phyloP scores from a whole-genome alignment of 2,113 vertebrate species.

The Panthera tigris region DNA sequence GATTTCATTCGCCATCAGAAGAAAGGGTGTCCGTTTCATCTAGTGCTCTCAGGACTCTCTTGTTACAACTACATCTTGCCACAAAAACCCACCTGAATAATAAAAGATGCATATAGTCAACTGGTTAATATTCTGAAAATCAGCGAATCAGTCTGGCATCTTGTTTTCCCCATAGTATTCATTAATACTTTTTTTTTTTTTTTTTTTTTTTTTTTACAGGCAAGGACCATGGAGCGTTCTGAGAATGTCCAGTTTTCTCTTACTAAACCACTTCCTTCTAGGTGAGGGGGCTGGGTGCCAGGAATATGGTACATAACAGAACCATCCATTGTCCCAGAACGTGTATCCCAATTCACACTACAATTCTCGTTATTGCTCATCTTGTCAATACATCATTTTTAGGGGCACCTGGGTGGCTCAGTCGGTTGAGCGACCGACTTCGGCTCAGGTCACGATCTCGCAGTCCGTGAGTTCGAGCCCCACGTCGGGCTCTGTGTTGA shows the following conservation, averaged over 20 bases:
- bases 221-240: not conserved
- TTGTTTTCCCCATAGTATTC: not conserved
- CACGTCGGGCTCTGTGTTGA: no score
- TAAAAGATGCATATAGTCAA: not conserved
- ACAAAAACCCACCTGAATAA: not conserved
- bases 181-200: not conserved
- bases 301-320: not conserved
- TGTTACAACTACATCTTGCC: not conserved
- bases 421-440: no score
- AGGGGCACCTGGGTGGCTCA: no score
- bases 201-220: not conserved
- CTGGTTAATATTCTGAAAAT: not conserved
- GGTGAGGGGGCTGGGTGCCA: accelerated
- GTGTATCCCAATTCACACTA: not conserved
- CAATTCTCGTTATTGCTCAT: not conserved
- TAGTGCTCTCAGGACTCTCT: not conserved
- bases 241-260: not conserved
- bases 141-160: not conserved
- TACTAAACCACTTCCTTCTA: not conserved
- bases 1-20: not conserved
- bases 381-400: not conserved
- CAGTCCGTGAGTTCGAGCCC: no score
- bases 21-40: not conserved
- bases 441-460: no score
- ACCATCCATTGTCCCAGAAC: not conserved